Evolutionary conservation across 2,888 invertebrate genomes (phyloP), one percentile per base, ranked within the genome.

Genomic region (Hedychridium roseum): DNA sequence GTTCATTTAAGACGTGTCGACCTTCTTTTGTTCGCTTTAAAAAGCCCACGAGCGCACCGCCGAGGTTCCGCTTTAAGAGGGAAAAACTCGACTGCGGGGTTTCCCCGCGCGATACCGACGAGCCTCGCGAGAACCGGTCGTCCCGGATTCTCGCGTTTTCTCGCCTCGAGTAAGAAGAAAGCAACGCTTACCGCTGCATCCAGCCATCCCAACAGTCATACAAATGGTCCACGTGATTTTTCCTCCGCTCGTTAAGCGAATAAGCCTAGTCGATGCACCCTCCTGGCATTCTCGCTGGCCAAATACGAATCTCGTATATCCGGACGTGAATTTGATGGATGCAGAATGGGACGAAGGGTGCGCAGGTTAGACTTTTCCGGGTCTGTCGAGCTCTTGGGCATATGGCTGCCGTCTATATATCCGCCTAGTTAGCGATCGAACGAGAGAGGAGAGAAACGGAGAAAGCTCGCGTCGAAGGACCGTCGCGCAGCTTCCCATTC

Each of bases 1-100:
- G 76, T 77, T 79, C 78, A 78, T 79, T 79, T 78, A 77, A 79
- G 78, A 79, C 75, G 76, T 71, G 76, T 73, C 73, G 74, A 64
- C 71, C 68, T 77, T 78, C 75, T 79, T 78, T 77, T 79, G 77
- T 78, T 77, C 76, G 66, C 75, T 74, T 71, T 68, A 64, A 70
- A 70, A 70, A 74, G 69, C 57, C 62, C n/a, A n/a, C n/a, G n/a
- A 54, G 58, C 57, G 57, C 55, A 54, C 66, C 64, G 64, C 68
- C 71, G 57, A 76, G 74, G 67, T 76, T 76, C 65, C 67, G 67
- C 71, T 73, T 68, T 68, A 70, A 70, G 62, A 65, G 65, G 64
- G 64, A 68, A 68, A 62, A 60, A 64, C 60, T 56, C 17, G 42
- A n/a, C 31, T 4, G 6, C 21, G 23, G 20, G 17, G 7, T 27